A percentile compares a stretch with the other conserved stretches of the same genome.
These are phyloP conservation scores for Poeciliopsis occidentalis DNA, from an alignment of 2,113 vertebrate species.

Conservation along the genomic window DNA sequence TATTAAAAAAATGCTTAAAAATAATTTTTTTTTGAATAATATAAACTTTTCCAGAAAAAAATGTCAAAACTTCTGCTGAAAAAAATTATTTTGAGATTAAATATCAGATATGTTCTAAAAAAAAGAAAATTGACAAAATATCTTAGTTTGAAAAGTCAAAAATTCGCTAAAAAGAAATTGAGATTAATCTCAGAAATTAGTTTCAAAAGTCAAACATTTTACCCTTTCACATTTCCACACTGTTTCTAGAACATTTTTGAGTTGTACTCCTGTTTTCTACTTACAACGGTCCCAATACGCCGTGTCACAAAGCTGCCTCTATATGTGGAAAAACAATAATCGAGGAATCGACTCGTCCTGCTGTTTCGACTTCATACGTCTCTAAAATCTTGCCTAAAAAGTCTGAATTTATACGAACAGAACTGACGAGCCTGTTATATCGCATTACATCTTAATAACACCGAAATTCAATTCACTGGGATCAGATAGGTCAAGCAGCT, in stretches of 20 bases:
- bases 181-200: too few species aligned
- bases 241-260: not conserved
- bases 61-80: too few species aligned
- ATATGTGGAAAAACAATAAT: conserved; percentile 32
- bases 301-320: conserved; percentile 40
- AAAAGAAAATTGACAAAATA: too few species aligned
- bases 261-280: conserved; percentile 35
- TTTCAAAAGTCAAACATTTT: too few species aligned
- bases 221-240: too few species aligned
- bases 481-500: conserved; percentile 30
- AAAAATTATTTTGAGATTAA: too few species aligned
- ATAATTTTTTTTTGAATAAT: too few species aligned
- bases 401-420: not conserved
- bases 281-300: not conserved
- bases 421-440: conserved; percentile 1
- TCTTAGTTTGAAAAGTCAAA: too few species aligned
- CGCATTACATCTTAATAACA: conserved; percentile 29
- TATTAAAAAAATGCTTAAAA: too few species aligned
- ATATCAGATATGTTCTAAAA: too few species aligned
- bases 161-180: too few species aligned
- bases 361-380: conserved; percentile 2
- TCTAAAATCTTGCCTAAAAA: conserved; percentile 25
- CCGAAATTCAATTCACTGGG: conserved; percentile 29
- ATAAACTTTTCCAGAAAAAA: too few species aligned
- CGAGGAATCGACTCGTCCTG: conserved; percentile 22